Conservation (phyloP, 2,888 invertebrate genomes). For the Drepana falcataria region DNA sequence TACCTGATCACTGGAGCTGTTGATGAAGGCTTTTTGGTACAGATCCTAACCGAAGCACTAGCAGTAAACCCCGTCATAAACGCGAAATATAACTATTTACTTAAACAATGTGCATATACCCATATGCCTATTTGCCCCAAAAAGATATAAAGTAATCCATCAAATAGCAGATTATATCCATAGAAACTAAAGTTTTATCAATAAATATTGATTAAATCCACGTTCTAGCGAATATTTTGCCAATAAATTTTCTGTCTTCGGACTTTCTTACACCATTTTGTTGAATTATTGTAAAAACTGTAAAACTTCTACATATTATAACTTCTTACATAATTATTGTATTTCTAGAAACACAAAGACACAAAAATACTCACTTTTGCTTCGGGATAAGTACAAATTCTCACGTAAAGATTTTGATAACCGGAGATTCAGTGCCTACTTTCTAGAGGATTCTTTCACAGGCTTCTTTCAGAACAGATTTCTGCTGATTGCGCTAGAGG, state of each 20-base stretch:
- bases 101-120: slow-evolving; percentile 26
- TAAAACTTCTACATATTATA: slow-evolving; percentile 25
- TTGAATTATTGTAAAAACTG: slow-evolving; percentile 20
- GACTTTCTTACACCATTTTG: slow-evolving; percentile 43
- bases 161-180: slow-evolving; percentile 48
- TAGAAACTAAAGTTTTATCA: slow-evolving; percentile 68
- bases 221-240: slow-evolving; percentile 45
- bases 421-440: slow-evolving; percentile 76
- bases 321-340: slow-evolving; percentile 9
- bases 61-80: slow-evolving; percentile 75
- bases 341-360: slow-evolving; percentile 22
- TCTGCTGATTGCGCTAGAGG: slow-evolving; percentile 56
- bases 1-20: slow-evolving; percentile 45
- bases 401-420: slow-evolving; percentile 77
- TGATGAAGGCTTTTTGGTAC: slow-evolving; percentile 49
- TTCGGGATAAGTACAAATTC: slow-evolving; percentile 69
- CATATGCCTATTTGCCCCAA: slow-evolving; percentile 15
- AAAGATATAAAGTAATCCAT: slow-evolving; percentile 30
- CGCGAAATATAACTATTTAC: slow-evolving; percentile 22
- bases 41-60: slow-evolving; percentile 68
- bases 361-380: slow-evolving; percentile 67
- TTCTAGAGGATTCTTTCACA: slow-evolving; percentile 78
- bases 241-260: slow-evolving; percentile 35
- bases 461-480: slow-evolving; percentile 72
- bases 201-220: slow-evolving; percentile 50